A percentile compares a stretch with the other conserved stretches of the same genome.
phyloP scores from a whole-genome alignment of 2,888 invertebrate genomes.

The Erynnis tages region DNA sequence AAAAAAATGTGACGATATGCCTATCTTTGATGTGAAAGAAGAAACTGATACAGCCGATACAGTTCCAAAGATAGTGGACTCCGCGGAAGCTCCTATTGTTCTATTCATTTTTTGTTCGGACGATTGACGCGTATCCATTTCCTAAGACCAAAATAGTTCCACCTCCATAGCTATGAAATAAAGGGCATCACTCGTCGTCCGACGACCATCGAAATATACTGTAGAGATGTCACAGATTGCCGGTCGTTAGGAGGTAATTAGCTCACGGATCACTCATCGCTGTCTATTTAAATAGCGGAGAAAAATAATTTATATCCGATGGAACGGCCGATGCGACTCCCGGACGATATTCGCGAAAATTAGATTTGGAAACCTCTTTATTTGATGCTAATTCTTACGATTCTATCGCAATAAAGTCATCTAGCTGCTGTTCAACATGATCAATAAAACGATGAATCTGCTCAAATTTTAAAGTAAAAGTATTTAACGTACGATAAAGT shows the following conservation, averaged over 20 bases:
- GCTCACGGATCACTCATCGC: constrained; percentile 72
- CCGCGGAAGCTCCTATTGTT: constrained; percentile 67
- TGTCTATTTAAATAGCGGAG: constrained; percentile 61
- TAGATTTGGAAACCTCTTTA: constrained; percentile 20
- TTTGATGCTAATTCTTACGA: too few species aligned
- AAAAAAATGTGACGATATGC: not conserved
- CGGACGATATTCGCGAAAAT: constrained; percentile 41
- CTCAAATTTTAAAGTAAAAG: too few species aligned
- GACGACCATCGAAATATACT: constrained; percentile 66
- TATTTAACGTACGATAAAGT: too few species aligned
- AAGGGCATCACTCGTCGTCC: constrained; percentile 70
- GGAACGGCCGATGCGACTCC: constrained; percentile 39
- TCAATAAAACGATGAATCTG: too few species aligned
- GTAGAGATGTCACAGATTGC: constrained; percentile 67
- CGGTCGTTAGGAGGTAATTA: constrained; percentile 79
- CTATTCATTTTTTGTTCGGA: constrained; percentile 56
- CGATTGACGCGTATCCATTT: constrained; percentile 79
- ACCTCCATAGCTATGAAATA: constrained; percentile 69
- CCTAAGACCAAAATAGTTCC: constrained; percentile 68
- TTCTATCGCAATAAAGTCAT: too few species aligned
- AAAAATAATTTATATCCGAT: constrained; percentile 61
- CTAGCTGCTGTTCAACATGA: too few species aligned
- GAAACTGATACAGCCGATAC: constrained; percentile 61
- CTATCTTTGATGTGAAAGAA: constrained; percentile 15
- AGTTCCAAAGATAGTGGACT: constrained; percentile 56